Conservation (phyloP, 1,140 invertebrate species). For the Hirudo medicinalis region DNA sequence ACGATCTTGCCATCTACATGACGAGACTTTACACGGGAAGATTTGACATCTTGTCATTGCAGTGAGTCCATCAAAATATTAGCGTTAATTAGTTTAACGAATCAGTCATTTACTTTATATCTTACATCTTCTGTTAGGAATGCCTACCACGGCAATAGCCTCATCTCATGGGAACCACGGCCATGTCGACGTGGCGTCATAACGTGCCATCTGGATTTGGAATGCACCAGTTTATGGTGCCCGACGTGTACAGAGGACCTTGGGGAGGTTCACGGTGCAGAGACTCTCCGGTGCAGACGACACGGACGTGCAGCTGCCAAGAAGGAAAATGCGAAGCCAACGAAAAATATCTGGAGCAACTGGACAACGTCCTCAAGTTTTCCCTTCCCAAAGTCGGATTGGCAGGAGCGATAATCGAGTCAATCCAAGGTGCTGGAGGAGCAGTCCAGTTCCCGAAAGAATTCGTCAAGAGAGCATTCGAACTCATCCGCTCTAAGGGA, state of each 20-base stretch:
- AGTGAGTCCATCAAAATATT: constrained; percentile 27
- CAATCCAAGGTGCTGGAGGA: constrained; percentile 84
- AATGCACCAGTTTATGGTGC: constrained; percentile 64
- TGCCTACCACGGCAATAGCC: constrained; percentile 55
- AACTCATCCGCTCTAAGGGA: constrained; percentile 55
- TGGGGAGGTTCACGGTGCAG: constrained; percentile 76
- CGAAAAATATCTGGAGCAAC: constrained; percentile 65
- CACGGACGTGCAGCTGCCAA: constrained; percentile 13
- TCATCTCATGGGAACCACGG: constrained; percentile 66
- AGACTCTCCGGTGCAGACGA: constrained; percentile 67
- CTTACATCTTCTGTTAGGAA: constrained; percentile 6
- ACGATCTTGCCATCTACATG: constrained; percentile 78
- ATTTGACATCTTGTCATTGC: constrained; percentile 68
- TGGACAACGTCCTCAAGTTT: constrained; percentile 62
- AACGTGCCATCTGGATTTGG: constrained; percentile 59
- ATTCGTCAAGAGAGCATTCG: constrained; percentile 67
- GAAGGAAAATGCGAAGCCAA: constrained; percentile 43
- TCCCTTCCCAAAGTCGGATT: constrained; percentile 58
- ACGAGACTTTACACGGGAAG: constrained; percentile 69
- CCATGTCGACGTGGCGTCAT: constrained; percentile 63
- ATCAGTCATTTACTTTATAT: neutral
- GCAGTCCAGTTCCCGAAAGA: constrained; percentile 77
- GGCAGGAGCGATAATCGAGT: constrained; percentile 81
- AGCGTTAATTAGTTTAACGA: neutral
- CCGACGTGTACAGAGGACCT: constrained; percentile 72